Conservation (phyloP, 2,888 invertebrate species). For the Aporophyla nigra region DNA sequence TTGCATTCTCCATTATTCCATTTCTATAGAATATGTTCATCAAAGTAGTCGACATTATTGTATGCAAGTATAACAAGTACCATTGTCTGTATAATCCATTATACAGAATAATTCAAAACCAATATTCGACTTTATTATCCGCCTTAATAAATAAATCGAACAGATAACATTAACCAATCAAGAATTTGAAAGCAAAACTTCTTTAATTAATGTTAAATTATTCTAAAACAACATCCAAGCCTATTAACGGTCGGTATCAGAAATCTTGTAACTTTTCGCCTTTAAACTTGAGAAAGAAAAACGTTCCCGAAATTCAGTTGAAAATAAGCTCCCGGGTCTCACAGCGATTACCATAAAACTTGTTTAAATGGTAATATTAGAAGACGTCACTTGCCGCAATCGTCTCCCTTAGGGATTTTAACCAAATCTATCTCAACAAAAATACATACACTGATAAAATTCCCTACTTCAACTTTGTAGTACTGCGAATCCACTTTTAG, state of each 20-base stretch:
- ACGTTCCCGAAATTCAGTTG: slow-evolving; percentile 85
- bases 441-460: slow-evolving; percentile 53
- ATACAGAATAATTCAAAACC: slow-evolving; percentile 23
- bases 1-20: slow-evolving; percentile 12
- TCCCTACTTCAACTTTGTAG: slow-evolving; percentile 52
- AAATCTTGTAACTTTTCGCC: slow-evolving; percentile 86
- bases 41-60: slow-evolving; percentile 8
- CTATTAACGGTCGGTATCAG: slow-evolving; percentile 85
- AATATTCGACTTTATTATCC: slow-evolving; percentile 46
- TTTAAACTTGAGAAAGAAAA: slow-evolving; percentile 86
- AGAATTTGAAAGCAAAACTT: slow-evolving; percentile 76
- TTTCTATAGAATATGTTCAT: slow-evolving; percentile 10
- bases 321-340: slow-evolving; percentile 87
- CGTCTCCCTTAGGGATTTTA: slow-evolving; percentile 77
- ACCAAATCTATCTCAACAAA: slow-evolving; percentile 77
- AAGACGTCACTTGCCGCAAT: slow-evolving; percentile 87
- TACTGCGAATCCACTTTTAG: slow-evolving; percentile 38
- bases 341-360: slow-evolving; percentile 89
- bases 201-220: slow-evolving; percentile 85
- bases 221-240: slow-evolving; percentile 84
- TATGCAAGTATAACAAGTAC: not conserved
- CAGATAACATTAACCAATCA: slow-evolving; percentile 72
- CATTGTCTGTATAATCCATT: slow-evolving; percentile 10
- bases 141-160: slow-evolving; percentile 67
- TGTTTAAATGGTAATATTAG: slow-evolving; percentile 91